Base-by-base conservation (phyloP, 2,888 invertebrate genomes). In the Prosapia bicincta region DNA sequence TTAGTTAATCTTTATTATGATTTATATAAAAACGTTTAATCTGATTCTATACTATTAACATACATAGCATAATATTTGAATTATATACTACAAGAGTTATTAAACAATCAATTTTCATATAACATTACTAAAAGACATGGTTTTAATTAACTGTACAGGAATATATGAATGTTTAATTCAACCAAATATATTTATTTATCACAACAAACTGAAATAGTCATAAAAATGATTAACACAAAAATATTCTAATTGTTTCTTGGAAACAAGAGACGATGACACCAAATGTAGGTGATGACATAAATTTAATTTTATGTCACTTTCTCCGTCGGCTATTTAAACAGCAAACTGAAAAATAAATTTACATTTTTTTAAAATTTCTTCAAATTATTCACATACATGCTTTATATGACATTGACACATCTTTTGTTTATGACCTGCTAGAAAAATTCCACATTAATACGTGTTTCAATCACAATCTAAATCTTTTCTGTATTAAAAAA, bases 321-420 rank as follows among this genome's bases (percentile, higher is more conserved):
- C 69, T 15, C 65, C 54, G 25, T 43, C 28, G 76, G 81, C 84
- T 85, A 89, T 81, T 88, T 88, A 83, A 89, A 89, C 69, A 89
- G 85, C 82, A 89, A 86, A 82, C 88, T 88, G 87, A 80, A 87
- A 87, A 81, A 85, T 84, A 83, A 79, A 74, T 20, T n/a, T n/a
- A n/a, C n/a, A n/a, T n/a, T n/a, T n/a, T n/a, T n/a, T n/a, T n/a
- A n/a, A n/a, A n/a, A n/a, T n/a, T n/a, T n/a, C n/a, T n/a, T n/a
- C n/a, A n/a, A n/a, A n/a, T n/a, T n/a, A n/a, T n/a, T n/a, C n/a
- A n/a, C n/a, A n/a, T n/a, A n/a, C n/a, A n/a, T n/a, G n/a, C n/a
- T n/a, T n/a, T n/a, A n/a, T n/a, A n/a, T n/a, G n/a, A n/a, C n/a
- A n/a, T n/a, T n/a, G n/a, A n/a, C n/a, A n/a, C n/a, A n/a, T n/a